A percentile compares a stretch with the other conserved stretches of the same genome.
These are phyloP conservation scores for Orchestia grillus DNA, from an alignment of 1,140 invertebrate genomes.

Conservation along the genomic window DNA sequence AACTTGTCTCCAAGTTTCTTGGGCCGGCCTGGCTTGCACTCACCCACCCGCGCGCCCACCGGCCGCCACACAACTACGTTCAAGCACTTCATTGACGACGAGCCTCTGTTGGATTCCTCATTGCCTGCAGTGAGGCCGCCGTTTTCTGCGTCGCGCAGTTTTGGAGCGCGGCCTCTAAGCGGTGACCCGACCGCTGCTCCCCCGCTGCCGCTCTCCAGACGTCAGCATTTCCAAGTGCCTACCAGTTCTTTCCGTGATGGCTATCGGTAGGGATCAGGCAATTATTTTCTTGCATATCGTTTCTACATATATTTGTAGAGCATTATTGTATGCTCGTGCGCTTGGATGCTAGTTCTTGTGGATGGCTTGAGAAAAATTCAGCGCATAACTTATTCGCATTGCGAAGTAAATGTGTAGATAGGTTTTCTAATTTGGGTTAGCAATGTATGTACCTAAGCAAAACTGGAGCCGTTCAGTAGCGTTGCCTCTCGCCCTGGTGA, in stretches of 20 bases:
- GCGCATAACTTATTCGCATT: not conserved
- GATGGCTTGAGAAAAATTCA: not conserved
- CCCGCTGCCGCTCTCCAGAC: not conserved
- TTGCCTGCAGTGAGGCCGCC: not conserved
- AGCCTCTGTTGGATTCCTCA: not conserved
- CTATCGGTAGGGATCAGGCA: not conserved
- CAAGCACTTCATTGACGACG: constrained; percentile 39
- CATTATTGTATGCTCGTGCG: not conserved
- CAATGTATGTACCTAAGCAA: not conserved
- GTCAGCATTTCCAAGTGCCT: constrained; percentile 11
- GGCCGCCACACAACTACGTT: not conserved
- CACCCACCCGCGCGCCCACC: not conserved
- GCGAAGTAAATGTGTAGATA: not conserved
- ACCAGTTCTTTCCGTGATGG: constrained; percentile 11
- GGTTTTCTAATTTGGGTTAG: not conserved
- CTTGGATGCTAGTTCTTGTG: not conserved
- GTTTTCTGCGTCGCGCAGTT: not conserved
- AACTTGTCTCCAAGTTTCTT: not conserved
- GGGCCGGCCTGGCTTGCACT: not conserved
- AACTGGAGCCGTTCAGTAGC: not conserved
- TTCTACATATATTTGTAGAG: not conserved
- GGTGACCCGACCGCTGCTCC: not conserved
- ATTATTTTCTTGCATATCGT: not conserved
- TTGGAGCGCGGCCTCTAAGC: not conserved
- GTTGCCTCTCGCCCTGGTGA: not conserved